A percentile compares a stretch with the other conserved stretches of the same genome.
phyloP scores from a whole-genome alignment of 2,888 invertebrate genomes.

The Conops quadrifasciatus region DNA sequence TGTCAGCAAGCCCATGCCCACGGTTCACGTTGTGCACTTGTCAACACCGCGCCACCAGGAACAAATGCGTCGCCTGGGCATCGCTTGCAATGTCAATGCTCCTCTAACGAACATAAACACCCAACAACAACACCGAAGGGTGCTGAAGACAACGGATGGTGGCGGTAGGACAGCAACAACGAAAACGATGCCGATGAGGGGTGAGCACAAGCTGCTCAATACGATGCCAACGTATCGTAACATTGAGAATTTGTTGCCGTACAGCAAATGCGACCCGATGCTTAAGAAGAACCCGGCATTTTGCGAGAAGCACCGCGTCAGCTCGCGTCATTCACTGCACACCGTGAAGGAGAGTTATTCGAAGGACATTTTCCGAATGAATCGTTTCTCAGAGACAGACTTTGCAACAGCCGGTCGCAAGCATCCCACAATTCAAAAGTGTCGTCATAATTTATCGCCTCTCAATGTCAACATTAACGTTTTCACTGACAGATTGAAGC shows the following conservation, averaged over 20 bases:
- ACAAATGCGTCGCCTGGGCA: slow-evolving; percentile 16
- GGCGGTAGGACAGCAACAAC: background rate
- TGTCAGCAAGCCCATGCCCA: background rate
- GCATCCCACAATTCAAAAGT: background rate
- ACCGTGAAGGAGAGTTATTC: background rate
- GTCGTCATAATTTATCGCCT: slow-evolving; percentile 34
- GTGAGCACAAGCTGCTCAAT: slow-evolving; percentile 45
- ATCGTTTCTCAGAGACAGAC: slow-evolving; percentile 16
- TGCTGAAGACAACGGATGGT: background rate
- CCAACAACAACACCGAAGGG: slow-evolving; percentile 13
- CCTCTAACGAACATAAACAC: slow-evolving; percentile 29
- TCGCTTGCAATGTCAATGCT: slow-evolving; percentile 24
- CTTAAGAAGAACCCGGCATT: background rate
- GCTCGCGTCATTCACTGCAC: slow-evolving; percentile 19
- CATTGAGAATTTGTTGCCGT: background rate
- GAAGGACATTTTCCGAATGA: background rate
- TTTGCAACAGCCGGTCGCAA: background rate
- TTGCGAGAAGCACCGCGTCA: background rate
- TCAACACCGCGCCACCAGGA: background rate
- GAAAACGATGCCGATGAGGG: slow-evolving; percentile 24
- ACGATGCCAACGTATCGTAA: background rate
- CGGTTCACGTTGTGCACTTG: background rate
- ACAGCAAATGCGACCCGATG: background rate
- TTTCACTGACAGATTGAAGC: slow-evolving; percentile 49
- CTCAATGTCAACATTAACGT: slow-evolving; percentile 55